Evolutionary conservation across 2,888 invertebrate species (phyloP), one percentile per base, ranked within the genome.

Genomic region (Megaustenia siamemsis): DNA sequence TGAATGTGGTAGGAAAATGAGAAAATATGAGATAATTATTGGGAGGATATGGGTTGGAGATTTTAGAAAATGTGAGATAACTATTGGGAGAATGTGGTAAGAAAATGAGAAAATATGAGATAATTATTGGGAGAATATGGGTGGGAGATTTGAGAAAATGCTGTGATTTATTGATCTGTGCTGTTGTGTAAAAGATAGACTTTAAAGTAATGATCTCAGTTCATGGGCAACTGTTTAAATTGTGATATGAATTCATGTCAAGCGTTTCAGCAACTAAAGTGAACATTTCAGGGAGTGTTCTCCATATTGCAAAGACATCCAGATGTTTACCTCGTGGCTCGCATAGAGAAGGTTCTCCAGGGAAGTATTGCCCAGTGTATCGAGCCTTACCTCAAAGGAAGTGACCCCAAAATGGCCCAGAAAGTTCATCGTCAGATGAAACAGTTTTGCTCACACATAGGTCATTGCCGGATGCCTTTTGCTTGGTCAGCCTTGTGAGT

Each of bases 391-490:
- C 95, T 97, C 53, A 96, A 91, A 84, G 90, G 90, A 3, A 81
- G 91, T 6, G 93, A 93, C 87, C 84, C 86, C 66, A 92, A 90
- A 84, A 87, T 88, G 10, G 93, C 91, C 18, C 89, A 90, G 73
- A 97, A 98, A 82, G 89, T 91, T 35, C 89, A 92, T 86, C 88
- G 88, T 82, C 96, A 96, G 87, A 96, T 88, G 96, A 96, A 92
- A 95, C 96, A 68, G 96, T 97, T 94, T 96, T 97, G 90, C 96
- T 96, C 94, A 95, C 91, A 97, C 91, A 96, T 98, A 87, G 97
- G 98, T 4, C 96, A 96, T 90, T 98, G 98, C 93, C 96, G 97
- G 87, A 98, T 98, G 97, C 98, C 98, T 0, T 98, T 99, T 94
- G 98, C 97, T n/a, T 99, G 98, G 98, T 96, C 98, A 35, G 98